A percentile compares a stretch with the other conserved stretches of the same genome.
These are phyloP conservation scores for Urocolius indicus DNA, from an alignment of 2,113 vertebrate genomes.

Conservation along the genomic window DNA sequence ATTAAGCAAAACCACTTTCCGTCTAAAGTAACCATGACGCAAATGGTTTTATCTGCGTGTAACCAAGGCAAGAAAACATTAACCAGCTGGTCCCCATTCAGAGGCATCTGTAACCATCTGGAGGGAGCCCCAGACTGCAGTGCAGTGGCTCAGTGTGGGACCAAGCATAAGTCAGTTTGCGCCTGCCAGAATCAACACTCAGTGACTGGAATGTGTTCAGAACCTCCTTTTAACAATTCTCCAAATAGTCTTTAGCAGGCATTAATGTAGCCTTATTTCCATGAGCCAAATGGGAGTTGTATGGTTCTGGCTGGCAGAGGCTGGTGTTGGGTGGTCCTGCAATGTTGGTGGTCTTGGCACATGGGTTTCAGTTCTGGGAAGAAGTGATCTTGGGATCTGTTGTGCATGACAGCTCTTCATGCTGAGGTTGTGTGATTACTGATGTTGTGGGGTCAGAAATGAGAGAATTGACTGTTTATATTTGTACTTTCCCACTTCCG, in stretches of 20 bases:
- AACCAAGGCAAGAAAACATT: constrained; percentile 69
- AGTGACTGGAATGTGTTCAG: constrained; percentile 57
- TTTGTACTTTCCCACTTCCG: not conserved
- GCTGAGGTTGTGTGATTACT: not conserved
- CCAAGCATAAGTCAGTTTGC: not conserved
- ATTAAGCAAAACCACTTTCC: constrained; percentile 16
- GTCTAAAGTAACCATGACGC: constrained; percentile 25
- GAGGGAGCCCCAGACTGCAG: constrained; percentile 40
- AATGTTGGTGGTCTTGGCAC: not conserved
- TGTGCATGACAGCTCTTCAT: not conserved
- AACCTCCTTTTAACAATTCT: constrained; percentile 37
- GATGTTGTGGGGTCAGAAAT: not conserved
- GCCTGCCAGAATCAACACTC: constrained; percentile 67
- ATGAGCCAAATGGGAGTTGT: not conserved
- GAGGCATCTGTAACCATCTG: constrained; percentile 67
- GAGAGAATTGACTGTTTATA: not conserved
- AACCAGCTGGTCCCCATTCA: constrained; percentile 60
- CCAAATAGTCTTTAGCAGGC: constrained; percentile 23
- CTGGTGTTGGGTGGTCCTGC: not conserved
- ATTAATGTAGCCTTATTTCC: not conserved
- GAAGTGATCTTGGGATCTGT: not conserved
- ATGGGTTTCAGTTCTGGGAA: not conserved
- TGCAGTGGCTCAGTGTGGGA: constrained; percentile 38
- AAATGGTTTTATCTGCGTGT: constrained; percentile 50
- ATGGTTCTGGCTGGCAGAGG: constrained; percentile 33